Conservation (phyloP, 2,113 vertebrate species). For the Meles meles region DNA sequence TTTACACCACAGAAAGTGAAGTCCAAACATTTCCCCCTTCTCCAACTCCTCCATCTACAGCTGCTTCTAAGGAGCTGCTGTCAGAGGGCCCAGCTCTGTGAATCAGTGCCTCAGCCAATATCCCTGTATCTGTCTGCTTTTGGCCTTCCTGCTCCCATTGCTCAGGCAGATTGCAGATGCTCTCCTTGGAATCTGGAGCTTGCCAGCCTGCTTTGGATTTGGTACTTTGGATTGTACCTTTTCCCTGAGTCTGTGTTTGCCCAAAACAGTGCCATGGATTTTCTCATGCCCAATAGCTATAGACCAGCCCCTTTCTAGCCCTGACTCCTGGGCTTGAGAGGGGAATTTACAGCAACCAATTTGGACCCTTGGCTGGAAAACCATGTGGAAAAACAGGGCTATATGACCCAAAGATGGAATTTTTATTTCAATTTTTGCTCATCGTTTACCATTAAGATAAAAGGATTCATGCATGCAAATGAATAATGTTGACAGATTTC, state of each 20-base stretch:
- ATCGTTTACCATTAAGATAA: background rate
- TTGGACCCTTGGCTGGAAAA: background rate
- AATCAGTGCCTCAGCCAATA: background rate
- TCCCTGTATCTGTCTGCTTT: background rate
- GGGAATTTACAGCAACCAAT: background rate
- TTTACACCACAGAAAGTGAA: background rate
- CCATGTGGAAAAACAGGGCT: background rate
- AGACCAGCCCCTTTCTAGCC: background rate
- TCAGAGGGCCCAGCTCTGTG: background rate
- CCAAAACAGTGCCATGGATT: background rate
- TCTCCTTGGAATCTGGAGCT: background rate
- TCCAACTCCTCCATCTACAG: background rate
- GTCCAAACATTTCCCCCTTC: background rate
- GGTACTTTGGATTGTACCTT: background rate
- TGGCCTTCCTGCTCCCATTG: background rate
- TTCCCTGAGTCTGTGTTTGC: background rate
- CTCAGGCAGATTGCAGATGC: background rate
- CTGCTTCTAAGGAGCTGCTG: background rate
- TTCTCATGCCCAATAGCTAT: background rate
- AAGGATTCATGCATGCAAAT: background rate
- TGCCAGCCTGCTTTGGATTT: background rate
- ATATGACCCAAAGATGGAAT: background rate
- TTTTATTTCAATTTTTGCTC: background rate
- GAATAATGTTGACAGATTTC: background rate
- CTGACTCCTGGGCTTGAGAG: background rate